These are phyloP conservation scores for Cichlasoma orientale DNA, from an alignment of 2,797 vertebrate genomes.

Conservation along the genomic window DNA sequence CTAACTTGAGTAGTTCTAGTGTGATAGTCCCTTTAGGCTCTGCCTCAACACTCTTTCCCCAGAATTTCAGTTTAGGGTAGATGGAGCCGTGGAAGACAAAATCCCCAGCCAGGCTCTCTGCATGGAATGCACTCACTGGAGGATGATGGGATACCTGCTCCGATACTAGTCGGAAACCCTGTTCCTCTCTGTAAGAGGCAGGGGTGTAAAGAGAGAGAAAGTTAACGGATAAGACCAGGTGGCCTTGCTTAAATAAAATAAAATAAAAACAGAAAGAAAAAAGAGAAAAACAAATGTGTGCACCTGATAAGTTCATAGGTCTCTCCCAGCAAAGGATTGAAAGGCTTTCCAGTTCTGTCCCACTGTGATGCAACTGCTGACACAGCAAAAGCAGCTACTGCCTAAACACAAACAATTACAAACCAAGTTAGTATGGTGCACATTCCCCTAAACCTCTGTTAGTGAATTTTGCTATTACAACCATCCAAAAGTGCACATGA, in stretches of 20 bases:
- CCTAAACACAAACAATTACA: constrained; percentile 69
- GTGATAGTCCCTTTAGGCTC: constrained; percentile 96
- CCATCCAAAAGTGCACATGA: neutral
- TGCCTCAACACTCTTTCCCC: constrained; percentile 97
- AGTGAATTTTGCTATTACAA: neutral
- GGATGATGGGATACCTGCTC: constrained; percentile 99
- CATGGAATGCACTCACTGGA: constrained; percentile 94
- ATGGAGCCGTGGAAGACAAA: constrained; percentile 97
- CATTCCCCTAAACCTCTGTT: neutral
- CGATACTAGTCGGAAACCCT: constrained; percentile 92
- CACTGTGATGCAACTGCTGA: constrained; percentile 98
- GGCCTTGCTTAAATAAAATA: too few species aligned
- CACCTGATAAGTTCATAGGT: constrained; percentile 94
- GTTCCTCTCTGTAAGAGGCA: constrained; percentile 85
- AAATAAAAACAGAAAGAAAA: fast-evolving
- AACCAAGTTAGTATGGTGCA: neutral
- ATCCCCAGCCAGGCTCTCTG: constrained; percentile 91
- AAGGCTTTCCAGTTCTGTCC: constrained; percentile 98
- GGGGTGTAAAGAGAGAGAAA: neutral
- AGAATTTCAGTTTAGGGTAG: constrained; percentile 98
- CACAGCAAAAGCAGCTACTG: constrained; percentile 95
- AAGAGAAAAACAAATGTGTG: neutral
- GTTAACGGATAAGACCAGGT: neutral
- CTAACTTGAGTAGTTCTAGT: constrained; percentile 93
- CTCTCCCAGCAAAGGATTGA: constrained; percentile 96